Evolutionary conservation across 2,797 vertebrate genomes (phyloP), one percentile per base, ranked within the genome.

Genomic region (Urophycis tenuis): DNA sequence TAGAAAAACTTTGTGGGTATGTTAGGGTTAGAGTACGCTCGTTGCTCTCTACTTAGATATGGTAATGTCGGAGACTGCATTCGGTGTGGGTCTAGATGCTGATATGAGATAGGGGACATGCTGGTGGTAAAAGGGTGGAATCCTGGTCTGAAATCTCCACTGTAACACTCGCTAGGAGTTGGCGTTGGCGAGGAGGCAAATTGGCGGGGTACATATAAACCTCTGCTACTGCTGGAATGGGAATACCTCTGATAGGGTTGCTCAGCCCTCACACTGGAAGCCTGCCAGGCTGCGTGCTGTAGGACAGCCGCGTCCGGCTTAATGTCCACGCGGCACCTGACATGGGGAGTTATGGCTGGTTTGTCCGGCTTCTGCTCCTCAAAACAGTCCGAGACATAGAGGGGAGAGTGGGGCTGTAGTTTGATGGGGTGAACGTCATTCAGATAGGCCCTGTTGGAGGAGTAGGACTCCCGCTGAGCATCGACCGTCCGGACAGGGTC

Each of bases 371-470:
- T 88, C 39, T 87, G 79, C 78, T 94, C 92, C 76, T 95, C 81
- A 69, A 94, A 95, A 90, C 95, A 95, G 87, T 95, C 94, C 6
- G 93, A 92, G 30, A 97, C 92, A 74, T 94, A 96, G 7, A 98
- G 93, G 0, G 96, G 96, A 0, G 96, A 90, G 60, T 97, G 95
- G 0, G 96, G 95, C 89, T 99, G 96, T 74, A 99, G 92, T 85
- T 99, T 99, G 87, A 95, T 96, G 32, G 97, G 97, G 79, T 99
- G 97, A n/a, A 99, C 95, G 82, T 99, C 97, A 3, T 97, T 97
- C 81, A 96, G 92, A 78, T 96, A 92, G 0, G 91, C 91, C 78
- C 93, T 93, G 85, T 91, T 92, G 0, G 94, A 90, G 1, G 91
- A 85, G 30, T 92, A 91, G 3, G 90, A 73, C 34, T 90, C 87